phyloP scores from a whole-genome alignment of 1,140 invertebrate genomes.

The Aphaenogaster rudis region DNA sequence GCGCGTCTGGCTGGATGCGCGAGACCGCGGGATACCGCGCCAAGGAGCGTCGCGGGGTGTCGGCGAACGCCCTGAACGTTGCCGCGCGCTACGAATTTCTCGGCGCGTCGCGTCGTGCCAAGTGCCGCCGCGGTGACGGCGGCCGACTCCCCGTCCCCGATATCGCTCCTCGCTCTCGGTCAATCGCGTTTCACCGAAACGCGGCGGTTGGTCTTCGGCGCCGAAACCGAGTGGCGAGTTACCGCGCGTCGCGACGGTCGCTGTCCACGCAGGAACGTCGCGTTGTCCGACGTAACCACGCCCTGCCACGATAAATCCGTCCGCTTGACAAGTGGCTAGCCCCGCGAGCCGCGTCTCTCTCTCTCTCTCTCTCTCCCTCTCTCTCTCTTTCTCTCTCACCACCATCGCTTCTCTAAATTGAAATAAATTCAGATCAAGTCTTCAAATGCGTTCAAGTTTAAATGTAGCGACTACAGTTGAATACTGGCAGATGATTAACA shows the following conservation, averaged over 20 bases:
- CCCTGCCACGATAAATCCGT: slow-evolving; percentile 59
- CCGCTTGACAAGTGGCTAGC: neutral
- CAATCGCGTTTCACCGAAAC: neutral
- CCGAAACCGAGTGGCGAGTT: neutral
- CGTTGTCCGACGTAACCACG: slow-evolving; percentile 68
- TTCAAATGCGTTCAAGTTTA: neutral
- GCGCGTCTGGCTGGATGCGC: neutral
- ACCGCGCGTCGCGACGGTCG: neutral
- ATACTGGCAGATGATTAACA: neutral
- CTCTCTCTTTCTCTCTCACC: neutral
- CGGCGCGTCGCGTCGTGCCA: neutral
- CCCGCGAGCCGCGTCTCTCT: neutral
- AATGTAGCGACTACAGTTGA: neutral
- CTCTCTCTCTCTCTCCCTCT: neutral
- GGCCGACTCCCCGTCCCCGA: neutral
- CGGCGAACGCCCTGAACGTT: neutral
- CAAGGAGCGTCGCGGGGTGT: neutral
- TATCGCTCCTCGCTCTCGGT: neutral
- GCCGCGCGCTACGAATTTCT: neutral
- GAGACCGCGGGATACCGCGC: neutral
- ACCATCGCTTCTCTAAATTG: neutral
- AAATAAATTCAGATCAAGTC: neutral
- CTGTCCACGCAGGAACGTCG: slow-evolving; percentile 68
- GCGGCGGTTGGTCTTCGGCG: neutral
- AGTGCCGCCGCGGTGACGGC: neutral